These are phyloP conservation scores for Platycercus adscitus DNA, from an alignment of 2,113 vertebrate genomes.

Conservation along the genomic window DNA sequence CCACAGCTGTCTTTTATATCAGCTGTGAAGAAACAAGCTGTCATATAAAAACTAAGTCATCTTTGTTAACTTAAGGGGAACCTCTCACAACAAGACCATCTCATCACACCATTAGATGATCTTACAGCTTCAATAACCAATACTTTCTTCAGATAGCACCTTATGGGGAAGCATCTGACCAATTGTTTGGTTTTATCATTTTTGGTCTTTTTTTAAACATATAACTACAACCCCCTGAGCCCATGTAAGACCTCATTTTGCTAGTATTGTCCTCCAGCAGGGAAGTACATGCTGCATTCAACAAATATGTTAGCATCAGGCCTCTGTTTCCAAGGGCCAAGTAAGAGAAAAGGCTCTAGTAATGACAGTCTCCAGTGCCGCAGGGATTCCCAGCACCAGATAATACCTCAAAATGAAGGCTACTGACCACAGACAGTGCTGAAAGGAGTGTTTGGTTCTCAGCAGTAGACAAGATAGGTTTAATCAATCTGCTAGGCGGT, in stretches of 20 bases:
- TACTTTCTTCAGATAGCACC: neutral
- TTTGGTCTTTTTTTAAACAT: neutral
- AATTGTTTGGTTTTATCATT: neutral
- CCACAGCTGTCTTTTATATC: neutral
- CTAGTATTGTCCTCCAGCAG: neutral
- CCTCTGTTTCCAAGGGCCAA: neutral
- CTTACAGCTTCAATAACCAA: neutral
- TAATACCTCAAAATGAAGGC: neutral
- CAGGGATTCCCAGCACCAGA: neutral
- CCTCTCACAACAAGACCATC: neutral
- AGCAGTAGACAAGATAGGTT: neutral
- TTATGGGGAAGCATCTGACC: neutral
- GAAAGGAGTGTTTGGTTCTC: neutral
- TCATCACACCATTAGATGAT: neutral
- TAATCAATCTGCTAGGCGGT: neutral
- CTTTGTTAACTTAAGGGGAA: neutral
- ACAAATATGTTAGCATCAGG: neutral
- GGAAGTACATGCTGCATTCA: neutral
- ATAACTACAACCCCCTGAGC: neutral
- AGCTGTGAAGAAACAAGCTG: neutral
- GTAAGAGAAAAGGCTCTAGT: neutral
- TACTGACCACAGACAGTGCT: neutral
- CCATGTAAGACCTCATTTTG: neutral
- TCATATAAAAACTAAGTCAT: neutral
- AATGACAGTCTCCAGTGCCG: neutral